Evolutionary conservation across 2,797 vertebrate species (phyloP).

Genomic region (Phrynocephalus forsythii): DNA sequence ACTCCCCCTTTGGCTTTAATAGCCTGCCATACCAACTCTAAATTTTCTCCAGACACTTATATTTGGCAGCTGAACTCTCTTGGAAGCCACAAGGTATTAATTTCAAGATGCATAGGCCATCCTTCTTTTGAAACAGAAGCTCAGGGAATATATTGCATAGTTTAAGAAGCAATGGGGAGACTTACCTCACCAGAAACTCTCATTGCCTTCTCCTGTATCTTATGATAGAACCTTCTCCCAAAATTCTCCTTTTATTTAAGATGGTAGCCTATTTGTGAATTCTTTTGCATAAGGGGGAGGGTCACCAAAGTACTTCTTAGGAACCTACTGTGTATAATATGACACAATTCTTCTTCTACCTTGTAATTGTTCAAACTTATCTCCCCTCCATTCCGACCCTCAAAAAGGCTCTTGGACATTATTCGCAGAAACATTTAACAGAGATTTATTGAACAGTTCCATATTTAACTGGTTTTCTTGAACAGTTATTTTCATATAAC

Average conservation of each 20-base stretch:
- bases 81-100: not conserved
- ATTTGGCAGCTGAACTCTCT: slow-evolving; percentile 10
- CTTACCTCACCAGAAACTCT: not conserved
- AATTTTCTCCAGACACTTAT: not conserved
- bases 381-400: no score
- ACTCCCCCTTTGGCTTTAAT: not conserved
- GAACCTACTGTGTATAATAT: not conserved
- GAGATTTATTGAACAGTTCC: no score
- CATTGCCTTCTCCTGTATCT: not conserved
- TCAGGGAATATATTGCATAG: not conserved
- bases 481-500: no score
- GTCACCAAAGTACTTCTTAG: not conserved
- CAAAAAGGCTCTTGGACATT: no score
- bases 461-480: no score
- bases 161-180: not conserved
- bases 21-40: not conserved
- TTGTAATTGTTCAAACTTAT: no score
- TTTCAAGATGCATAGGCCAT: slow-evolving; percentile 1
- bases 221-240: not conserved
- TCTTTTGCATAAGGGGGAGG: not conserved
- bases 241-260: not conserved
- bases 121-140: not conserved
- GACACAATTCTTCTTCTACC: not conserved
- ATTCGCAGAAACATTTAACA: no score
- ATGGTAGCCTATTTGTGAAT: not conserved